Evolutionary conservation across 2,797 vertebrate genomes (phyloP).

Genomic region (Chelon auratus): DNA sequence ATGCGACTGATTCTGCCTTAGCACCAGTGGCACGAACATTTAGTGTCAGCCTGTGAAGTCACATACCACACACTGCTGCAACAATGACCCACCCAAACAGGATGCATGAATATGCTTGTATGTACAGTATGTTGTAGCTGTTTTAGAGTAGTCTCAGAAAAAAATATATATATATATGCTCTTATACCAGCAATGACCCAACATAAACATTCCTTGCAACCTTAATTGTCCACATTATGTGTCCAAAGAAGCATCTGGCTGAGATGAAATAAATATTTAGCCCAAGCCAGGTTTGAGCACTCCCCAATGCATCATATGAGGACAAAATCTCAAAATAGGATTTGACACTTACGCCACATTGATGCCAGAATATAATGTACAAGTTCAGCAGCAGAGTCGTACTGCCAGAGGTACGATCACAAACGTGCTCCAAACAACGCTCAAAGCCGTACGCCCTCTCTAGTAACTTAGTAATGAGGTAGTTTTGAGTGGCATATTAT

Average conservation of each 20-base stretch:
- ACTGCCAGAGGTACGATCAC: not conserved
- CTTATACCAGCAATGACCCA: not conserved
- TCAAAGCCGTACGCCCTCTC: no score
- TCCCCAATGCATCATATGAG: slow-evolving; percentile 31
- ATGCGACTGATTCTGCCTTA: not conserved
- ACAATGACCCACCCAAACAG: slow-evolving; percentile 27
- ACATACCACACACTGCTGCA: slow-evolving; percentile 30
- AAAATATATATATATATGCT: not conserved
- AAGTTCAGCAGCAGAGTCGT: slow-evolving; percentile 7
- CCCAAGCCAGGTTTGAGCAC: not conserved
- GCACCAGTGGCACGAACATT: slow-evolving; percentile 8
- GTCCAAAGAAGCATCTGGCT: not conserved
- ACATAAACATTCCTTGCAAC: not conserved
- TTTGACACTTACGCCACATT: slow-evolving; percentile 32
- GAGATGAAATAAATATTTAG: slow-evolving; percentile 3
- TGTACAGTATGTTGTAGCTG: not conserved
- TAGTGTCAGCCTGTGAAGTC: slow-evolving; percentile 27
- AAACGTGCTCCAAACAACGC: slow-evolving; percentile 6
- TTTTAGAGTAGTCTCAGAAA: not conserved
- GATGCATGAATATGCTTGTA: slow-evolving; percentile 1
- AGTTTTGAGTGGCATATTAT: not conserved
- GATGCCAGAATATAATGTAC: slow-evolving; percentile 23
- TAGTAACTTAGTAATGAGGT: not conserved
- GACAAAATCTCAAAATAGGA: slow-evolving; percentile 44
- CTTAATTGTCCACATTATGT: not conserved